These are phyloP conservation scores for Leucosticte australis DNA, from an alignment of 2,113 vertebrate genomes.

Conservation along the genomic window DNA sequence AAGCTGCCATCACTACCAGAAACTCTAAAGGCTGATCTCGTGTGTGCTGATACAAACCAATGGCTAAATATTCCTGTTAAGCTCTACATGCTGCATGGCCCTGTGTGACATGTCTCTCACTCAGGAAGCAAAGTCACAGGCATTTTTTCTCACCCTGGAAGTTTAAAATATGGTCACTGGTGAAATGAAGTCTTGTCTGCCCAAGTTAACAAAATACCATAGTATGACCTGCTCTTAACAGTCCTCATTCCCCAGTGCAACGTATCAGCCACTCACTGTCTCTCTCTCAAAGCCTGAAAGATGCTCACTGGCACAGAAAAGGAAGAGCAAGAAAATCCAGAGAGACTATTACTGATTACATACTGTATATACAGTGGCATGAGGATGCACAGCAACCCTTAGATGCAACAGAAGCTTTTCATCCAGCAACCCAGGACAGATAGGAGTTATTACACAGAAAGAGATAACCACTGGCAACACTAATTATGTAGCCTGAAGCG, in stretches of 20 bases:
- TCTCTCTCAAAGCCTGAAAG: neutral
- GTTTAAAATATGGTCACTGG: neutral
- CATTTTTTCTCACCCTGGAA: neutral
- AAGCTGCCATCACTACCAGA: neutral
- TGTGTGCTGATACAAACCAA: neutral
- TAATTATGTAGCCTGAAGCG: conserved; percentile 6
- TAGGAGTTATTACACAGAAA: neutral
- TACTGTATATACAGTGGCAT: neutral
- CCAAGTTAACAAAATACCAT: neutral
- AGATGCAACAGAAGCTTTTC: neutral
- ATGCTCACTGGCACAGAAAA: neutral
- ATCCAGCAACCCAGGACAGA: neutral
- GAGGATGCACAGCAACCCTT: neutral
- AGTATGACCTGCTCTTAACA: neutral
- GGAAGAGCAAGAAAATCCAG: neutral
- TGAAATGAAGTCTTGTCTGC: neutral
- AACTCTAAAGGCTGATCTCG: neutral
- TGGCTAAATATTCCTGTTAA: neutral
- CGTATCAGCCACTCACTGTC: neutral
- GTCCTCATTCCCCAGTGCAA: neutral
- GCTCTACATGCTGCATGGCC: neutral
- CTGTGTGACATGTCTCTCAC: neutral
- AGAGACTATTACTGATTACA: neutral
- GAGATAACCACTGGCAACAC: neutral
- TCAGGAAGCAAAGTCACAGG: neutral